Conservation (phyloP, 2,797 vertebrate genomes). For the Geotrypetes seraphini region DNA sequence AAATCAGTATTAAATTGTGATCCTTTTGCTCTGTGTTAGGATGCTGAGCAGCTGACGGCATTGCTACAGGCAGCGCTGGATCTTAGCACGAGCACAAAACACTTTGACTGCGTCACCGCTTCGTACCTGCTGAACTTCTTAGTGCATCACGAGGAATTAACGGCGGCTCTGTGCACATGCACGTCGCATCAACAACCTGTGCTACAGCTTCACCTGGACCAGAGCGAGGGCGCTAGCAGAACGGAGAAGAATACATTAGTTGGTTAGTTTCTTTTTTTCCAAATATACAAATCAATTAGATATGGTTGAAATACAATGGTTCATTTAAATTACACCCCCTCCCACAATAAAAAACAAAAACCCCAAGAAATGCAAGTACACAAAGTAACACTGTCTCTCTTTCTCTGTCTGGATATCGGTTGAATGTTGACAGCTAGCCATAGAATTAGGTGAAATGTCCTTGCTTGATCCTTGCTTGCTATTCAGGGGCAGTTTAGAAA, state of each 20-base stretch:
- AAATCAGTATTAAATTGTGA: too few relatives aligned
- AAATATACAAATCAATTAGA: too few relatives aligned
- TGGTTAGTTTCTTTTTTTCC: conserved; percentile 56
- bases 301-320: too few relatives aligned
- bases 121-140: conserved; percentile 79
- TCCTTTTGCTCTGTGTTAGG: conserved; percentile 26
- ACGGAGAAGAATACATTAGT: conserved; percentile 72
- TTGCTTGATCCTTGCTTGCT: too few relatives aligned
- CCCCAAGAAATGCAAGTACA: too few relatives aligned
- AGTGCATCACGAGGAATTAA: conserved; percentile 57
- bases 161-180: conserved; percentile 38
- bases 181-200: conserved; percentile 29
- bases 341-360: too few relatives aligned
- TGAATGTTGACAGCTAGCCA: too few relatives aligned
- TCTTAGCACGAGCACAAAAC: conserved; percentile 89
- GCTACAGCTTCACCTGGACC: neutral
- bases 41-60: conserved; percentile 23
- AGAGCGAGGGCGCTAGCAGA: conserved; percentile 12
- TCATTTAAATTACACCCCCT: too few relatives aligned
- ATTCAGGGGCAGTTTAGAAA: too few relatives aligned
- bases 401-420: too few relatives aligned
- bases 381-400: too few relatives aligned
- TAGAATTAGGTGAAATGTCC: too few relatives aligned
- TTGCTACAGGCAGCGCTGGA: conserved; percentile 73
- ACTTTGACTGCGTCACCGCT: conserved; percentile 85